Percentiles rank a stretch among this genome's conserved stretches.
phyloP scores from a whole-genome alignment of 2,113 vertebrate genomes.

The Callipepla californica region DNA sequence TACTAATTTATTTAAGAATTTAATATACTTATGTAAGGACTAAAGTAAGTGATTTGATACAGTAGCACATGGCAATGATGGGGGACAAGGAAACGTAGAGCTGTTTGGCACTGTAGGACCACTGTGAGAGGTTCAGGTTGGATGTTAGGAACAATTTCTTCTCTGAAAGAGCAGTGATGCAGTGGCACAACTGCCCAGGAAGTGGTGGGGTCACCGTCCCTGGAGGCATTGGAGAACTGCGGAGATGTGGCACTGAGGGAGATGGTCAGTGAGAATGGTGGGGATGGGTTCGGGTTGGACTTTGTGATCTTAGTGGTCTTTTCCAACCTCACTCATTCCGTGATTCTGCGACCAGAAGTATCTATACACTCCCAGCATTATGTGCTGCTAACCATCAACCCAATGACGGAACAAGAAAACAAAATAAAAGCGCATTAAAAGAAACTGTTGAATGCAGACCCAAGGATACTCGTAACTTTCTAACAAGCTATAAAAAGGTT shows the following conservation, averaged over 20 bases:
- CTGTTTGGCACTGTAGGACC: not conserved
- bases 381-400: fast-evolving
- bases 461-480: not conserved
- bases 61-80: not conserved
- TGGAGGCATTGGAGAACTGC: too few species aligned
- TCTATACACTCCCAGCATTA: fast-evolving
- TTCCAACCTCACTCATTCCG: too few species aligned
- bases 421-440: not conserved
- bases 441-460: not conserved
- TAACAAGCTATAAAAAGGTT: not conserved
- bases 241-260: too few species aligned
- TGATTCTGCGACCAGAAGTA: not conserved
- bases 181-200: too few species aligned
- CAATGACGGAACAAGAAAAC: not conserved
- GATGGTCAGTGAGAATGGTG: too few species aligned
- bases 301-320: too few species aligned
- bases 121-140: too few species aligned
- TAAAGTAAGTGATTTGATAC: not conserved
- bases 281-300: too few species aligned
- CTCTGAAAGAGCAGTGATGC: too few species aligned
- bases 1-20: not conserved
- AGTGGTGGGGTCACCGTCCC: too few species aligned
- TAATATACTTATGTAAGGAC: not conserved
- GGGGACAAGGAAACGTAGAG: not conserved
- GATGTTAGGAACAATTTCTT: too few species aligned